Conservation (phyloP, 2,113 vertebrate species). For the Albula glossodonta region DNA sequence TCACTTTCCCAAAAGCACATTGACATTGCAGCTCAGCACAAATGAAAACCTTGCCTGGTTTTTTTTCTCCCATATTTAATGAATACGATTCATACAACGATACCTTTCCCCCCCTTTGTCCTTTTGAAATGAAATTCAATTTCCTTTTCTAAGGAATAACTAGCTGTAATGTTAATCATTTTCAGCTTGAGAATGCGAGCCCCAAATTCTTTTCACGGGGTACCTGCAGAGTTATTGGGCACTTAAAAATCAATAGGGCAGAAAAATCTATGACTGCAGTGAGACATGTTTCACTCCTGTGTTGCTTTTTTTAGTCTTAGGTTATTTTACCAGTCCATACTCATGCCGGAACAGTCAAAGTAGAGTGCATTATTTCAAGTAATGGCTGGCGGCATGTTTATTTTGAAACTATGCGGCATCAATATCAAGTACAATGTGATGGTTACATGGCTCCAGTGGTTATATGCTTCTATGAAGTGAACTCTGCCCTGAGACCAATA, state of each 20-base stretch:
- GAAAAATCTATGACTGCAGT: slow-evolving; percentile 1
- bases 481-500: no score
- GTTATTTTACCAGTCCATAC: no score
- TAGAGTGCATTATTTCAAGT: no score
- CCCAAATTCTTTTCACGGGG: not conserved
- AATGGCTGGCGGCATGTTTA: no score
- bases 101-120: not conserved
- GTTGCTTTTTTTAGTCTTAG: not conserved
- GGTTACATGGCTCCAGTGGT: no score
- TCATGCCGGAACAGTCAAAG: no score
- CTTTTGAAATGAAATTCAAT: not conserved
- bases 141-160: not conserved
- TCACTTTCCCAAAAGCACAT: not conserved
- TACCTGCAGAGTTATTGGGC: not conserved
- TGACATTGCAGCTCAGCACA: not conserved
- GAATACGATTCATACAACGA: not conserved
- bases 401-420: no score
- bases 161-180: not conserved
- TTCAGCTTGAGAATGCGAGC: not conserved
- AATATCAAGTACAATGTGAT: no score
- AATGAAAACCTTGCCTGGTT: not conserved
- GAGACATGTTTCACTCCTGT: not conserved
- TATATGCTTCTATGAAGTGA: no score
- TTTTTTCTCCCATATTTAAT: not conserved
- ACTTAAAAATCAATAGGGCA: not conserved